Base-by-base conservation (phyloP, 2,113 vertebrate species). In the Stegastes partitus region DNA sequence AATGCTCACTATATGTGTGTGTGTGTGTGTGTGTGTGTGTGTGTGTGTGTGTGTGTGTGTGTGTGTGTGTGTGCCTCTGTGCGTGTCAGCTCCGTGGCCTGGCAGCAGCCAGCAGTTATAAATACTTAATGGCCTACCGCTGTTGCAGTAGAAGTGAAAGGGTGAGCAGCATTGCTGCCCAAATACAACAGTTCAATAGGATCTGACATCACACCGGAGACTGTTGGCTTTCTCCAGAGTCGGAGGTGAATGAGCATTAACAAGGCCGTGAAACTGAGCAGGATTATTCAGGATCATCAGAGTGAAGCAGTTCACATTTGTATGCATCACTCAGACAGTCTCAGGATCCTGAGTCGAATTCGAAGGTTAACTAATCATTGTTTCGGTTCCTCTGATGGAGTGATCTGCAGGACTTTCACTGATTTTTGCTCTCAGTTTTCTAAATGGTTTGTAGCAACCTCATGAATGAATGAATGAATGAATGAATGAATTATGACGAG, bases 51-150 rank as follows among this genome's bases (percentile, higher is more conserved):
- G 9, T 34, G 19, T 56, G 12, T 53, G 44, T 59, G 49, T 26
- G 39, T 50, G 55, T 57, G 51, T 74, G 53, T 51, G 4, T 28
- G 57, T 74, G 31, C 61, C 51, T 34, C 50, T 62, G 39, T 76
- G 74, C 49, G 44, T 80, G 65, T 66, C 49, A 58, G 79, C 54
- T 76, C 55, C 65, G 55, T 83, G 80, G 74, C 69, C 81, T 86
- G 81, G 67, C 74, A 80, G 65, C 56, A 84, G 53, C 47, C 64
- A 77, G 68, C 68, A 44, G 44, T 68, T 80, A 82, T 91, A 81
- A 91, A 92, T 91, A 91, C 50, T 90, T 91, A 74, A 91, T 90
- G 50, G 14, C 22, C 21, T 21, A 74, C 81, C 18, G 0, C 54
- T 87, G 88, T 89, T 85, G 79, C 75, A 82, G 89, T 74, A 81